Base-by-base conservation (phyloP, 2,113 vertebrate genomes). In the Oreochromis tanganicae region DNA sequence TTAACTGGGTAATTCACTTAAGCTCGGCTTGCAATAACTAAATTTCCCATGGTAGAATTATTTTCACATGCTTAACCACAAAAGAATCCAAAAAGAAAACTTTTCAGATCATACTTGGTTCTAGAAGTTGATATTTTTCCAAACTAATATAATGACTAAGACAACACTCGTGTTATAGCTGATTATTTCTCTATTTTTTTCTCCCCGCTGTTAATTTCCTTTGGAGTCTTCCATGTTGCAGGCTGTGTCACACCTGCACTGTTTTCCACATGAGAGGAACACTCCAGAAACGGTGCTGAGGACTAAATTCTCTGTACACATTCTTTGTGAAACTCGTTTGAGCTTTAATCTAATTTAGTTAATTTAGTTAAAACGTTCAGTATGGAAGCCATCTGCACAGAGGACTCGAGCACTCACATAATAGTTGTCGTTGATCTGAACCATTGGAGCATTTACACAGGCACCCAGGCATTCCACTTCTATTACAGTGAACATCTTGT, bases 401-500 rank as follows among this genome's bases (percentile, higher is more conserved):
- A 79, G 10, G 17, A 55, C 52, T 84, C 19, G 7, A 46, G 87
- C 79, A 99, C 98, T 99, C 95, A 99, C 99, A 34, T 99, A 99
- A 91, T 99, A 99, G 94, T 98, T 97, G 96, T 99, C 98, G 87
- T 99, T 99, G 96, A 99, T 99, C 96, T 99, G 99, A 90, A 99
- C 97, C 98, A 99, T 99, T 0, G 99, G 98, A 78, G 99, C 98
- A 7, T 99, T 99, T 85, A 99, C 99, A 92, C 99, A 99, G 80
- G 99, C 99, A 59, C 99, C 99, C 89, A 99, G 97, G 89, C 99
- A 99, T 95, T 99, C 99, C 83, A 99, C 99, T 88, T 99, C 99
- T 92, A 97, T 96, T 84, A 99, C 92, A 0, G 98, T 98, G 95
- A 99, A 99, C 94, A 99, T 96, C 85, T 98, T 98, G 94, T 99